Percentiles rank a stretch among this genome's conserved stretches.
These are phyloP conservation scores for Selenia dentaria DNA, from an alignment of 2,888 invertebrate genomes.

Conservation along the genomic window DNA sequence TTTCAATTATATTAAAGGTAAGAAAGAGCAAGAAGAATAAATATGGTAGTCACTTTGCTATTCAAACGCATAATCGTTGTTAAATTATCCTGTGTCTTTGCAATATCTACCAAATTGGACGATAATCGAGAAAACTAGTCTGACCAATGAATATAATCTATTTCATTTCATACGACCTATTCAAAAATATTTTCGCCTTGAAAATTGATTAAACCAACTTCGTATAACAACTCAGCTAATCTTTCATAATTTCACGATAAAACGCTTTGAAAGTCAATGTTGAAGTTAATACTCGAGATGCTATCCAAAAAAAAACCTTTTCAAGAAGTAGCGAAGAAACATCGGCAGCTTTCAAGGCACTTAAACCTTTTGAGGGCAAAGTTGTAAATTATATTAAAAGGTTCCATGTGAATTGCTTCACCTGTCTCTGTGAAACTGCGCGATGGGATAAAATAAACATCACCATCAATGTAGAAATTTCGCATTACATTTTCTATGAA, in stretches of 20 bases:
- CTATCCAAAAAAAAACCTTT: conserved; percentile 31
- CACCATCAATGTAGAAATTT: conserved; percentile 27
- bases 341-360: conserved; percentile 43
- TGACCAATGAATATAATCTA: no score
- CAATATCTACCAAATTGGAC: no score
- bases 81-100: no score
- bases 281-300: conserved; percentile 26
- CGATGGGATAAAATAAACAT: conserved; percentile 41
- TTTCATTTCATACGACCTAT: no score
- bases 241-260: conserved; percentile 11
- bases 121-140: no score
- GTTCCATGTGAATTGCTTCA: conserved; percentile 50
- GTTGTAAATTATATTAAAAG: conserved; percentile 56
- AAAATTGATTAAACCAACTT: no score
- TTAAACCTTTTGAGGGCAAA: conserved; percentile 46
- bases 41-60: no score
- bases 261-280: conserved; percentile 20
- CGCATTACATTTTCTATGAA: conserved; percentile 22
- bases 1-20: no score
- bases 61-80: no score
- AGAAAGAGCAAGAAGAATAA: no score
- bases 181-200: no score
- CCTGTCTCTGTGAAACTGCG: conserved; percentile 38
- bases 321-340: conserved; percentile 33
- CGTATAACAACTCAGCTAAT: conserved; percentile 3